Base-by-base conservation (phyloP, 2,113 vertebrate genomes). In the Romanogobio albipinnatus region DNA sequence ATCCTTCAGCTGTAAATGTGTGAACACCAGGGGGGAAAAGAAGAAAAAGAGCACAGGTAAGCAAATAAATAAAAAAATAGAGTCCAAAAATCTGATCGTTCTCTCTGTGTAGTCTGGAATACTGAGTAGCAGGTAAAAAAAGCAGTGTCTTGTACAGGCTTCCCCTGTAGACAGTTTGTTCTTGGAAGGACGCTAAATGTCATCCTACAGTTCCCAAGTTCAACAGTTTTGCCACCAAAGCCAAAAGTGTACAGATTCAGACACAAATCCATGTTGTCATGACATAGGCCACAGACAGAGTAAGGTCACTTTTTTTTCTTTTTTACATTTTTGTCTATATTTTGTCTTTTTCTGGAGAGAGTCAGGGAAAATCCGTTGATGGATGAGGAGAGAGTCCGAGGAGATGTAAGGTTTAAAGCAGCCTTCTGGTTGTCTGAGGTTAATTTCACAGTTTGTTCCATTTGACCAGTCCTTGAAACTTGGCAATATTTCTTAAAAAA, bases 371-470 rank as follows among this genome's bases (percentile, higher is more conserved):
- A 74, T 53, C 15, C 3, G 39, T 53, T 33, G 78, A 26, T 39
- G 64, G 76, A 51, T 29, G 73, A 88, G 88, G 83, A n/a, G 9
- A 68, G 80, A 87, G 90, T 89, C 87, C 88, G 39, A 76, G 68
- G 71, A 76, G 56, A 88, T 86, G 71, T 75, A 76, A 82, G 76
- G 88, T 90, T 90, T 79, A 91, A 91, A 94, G 95, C 94, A 93
- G 95, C 95, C 88, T 89, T 90, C 91, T 92, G 92, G 91, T 92
- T 92, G 91, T 92, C 91, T 92, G 92, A 94, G 92, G 91, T 93
- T 91, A 86, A 92, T 91, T 95, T 97, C 97, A 97, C 96, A 97
- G 97, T 95, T 94, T 92, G 93, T 91, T 93, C 94, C 91, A 93
- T 91, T 89, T 85, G 89, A 94, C 88, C 90, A 91, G 88, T 93